Base-by-base conservation (phyloP, 2,888 invertebrate genomes). In the Drosophila mayaguana region DNA sequence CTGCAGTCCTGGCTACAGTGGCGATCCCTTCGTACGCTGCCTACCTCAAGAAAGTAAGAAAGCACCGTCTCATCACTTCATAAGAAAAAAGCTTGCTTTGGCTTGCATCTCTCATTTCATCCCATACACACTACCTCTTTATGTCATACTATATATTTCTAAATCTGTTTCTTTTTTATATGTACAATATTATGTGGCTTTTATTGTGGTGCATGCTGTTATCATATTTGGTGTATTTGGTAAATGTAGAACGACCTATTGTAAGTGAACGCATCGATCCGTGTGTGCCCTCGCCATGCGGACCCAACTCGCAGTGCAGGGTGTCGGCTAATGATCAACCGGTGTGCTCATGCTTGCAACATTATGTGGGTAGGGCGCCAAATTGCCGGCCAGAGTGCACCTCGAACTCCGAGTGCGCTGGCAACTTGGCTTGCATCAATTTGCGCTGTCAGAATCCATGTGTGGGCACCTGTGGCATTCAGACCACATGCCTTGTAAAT, bases 321-420 rank as follows among this genome's bases (percentile, higher is more conserved):
- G 94, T 95, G 59, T 94, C 96, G 74, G 78, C 83, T 66, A 96
- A 96, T 78, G 95, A 95, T 86, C 96, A 95, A 79, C 95, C 97
- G 25, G 96, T 96, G 48, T 97, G 97, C 91, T 96, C 97, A 69
- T 97, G 97, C 92, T 93, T 96, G 83, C 94, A 95, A 54, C 95
- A 96, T 90, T 97, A 96, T 91, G 94, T 97, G 66, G 97, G 98
- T 55, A 94, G 97, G 88, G 95, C 97, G 48, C 97, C 97, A 43
- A 96, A 96, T 92, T 97, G 97, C 91, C 95, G 97, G 53, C 97
- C 97, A 28, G 97, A 97, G 94, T 97, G 97, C 93, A 95, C 96
- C 48, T 96, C 96, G 83, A 96, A 97, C 86, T 96, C 96, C 80
- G 97, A 97, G 93, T 98, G 98, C 91, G 94, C 96, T 16, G 96